A percentile compares a stretch with the other conserved stretches of the same genome.
These are phyloP conservation scores for Agrilus biguttatus DNA, from an alignment of 2,888 invertebrate species.

Conservation along the genomic window DNA sequence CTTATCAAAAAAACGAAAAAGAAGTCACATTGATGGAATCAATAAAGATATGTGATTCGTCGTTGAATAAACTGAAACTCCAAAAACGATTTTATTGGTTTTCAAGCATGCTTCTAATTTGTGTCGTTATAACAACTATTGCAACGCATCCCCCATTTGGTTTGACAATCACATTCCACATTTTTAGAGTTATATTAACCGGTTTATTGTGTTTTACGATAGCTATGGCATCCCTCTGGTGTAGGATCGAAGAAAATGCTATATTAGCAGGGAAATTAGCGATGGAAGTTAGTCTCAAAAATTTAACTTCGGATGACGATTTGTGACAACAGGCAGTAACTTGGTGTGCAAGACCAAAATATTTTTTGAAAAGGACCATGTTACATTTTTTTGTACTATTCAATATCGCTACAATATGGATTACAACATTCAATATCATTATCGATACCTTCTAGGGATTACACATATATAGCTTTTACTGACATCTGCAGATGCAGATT, in stretches of 20 bases:
- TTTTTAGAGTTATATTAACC: slow-evolving; percentile 47
- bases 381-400: no score
- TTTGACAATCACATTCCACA: slow-evolving; percentile 35
- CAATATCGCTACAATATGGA: no score
- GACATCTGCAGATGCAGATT: no score
- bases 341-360: no score
- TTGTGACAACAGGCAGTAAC: background rate
- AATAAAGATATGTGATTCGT: slow-evolving; percentile 43
- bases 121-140: slow-evolving; percentile 38
- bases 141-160: slow-evolving; percentile 31
- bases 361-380: no score
- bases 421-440: no score
- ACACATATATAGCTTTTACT: no score
- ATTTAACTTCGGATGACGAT: slow-evolving; percentile 1
- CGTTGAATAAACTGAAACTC: slow-evolving; percentile 34
- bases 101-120: slow-evolving; percentile 34
- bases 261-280: slow-evolving; percentile 58
- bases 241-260: slow-evolving; percentile 65
- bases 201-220: slow-evolving; percentile 51
- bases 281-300: slow-evolving; percentile 43
- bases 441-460: no score
- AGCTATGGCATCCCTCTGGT: slow-evolving; percentile 73
- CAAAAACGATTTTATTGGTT: slow-evolving; percentile 40
- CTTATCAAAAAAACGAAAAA: slow-evolving; percentile 11
- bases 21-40: slow-evolving; percentile 38